Evolutionary conservation across 2,113 vertebrate species (phyloP).

Genomic region (Anarhynchus alexandrinus): DNA sequence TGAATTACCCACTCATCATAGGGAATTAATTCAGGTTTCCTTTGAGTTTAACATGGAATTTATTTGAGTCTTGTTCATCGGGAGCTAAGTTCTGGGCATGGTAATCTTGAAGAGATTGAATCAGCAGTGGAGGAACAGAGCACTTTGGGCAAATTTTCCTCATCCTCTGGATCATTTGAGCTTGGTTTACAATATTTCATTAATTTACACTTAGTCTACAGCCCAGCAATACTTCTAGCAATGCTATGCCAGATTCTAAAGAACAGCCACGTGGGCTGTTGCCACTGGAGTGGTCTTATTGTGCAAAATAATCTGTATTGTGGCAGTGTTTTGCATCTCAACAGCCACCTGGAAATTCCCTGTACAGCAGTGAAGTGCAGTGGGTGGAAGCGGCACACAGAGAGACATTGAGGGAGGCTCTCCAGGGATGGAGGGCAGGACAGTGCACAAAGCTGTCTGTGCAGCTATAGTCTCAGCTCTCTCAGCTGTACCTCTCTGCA

Average conservation of each 20-base stretch:
- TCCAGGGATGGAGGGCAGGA: neutral
- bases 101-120: neutral
- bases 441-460: neutral
- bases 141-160: neutral
- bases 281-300: neutral
- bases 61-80: neutral
- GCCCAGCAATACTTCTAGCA: neutral
- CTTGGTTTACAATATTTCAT: neutral
- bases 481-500: neutral
- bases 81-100: neutral
- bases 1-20: neutral
- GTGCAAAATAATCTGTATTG: neutral
- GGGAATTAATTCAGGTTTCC: neutral
- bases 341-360: constrained; percentile 47
- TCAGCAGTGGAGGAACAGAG: neutral
- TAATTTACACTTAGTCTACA: neutral
- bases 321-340: neutral
- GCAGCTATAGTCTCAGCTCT: neutral
- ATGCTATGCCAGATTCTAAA: neutral
- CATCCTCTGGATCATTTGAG: neutral
- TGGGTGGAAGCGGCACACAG: neutral
- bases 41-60: neutral
- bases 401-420: neutral
- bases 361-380: neutral
- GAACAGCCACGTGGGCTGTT: neutral